These are phyloP conservation scores for Aphaenogaster floridana DNA, from an alignment of 1,140 invertebrate species.

Conservation along the genomic window DNA sequence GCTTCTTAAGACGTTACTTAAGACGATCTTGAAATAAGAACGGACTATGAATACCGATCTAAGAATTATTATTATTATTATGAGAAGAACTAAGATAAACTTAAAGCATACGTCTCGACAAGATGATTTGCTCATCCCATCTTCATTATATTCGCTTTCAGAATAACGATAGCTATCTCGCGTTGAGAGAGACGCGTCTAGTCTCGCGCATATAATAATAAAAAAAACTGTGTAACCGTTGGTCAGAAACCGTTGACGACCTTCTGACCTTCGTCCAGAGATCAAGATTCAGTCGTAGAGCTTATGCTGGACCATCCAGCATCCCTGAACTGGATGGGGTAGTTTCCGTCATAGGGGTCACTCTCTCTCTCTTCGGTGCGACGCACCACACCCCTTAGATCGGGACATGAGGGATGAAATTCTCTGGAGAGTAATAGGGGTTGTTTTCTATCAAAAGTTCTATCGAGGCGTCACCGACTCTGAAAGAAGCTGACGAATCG, in stretches of 20 bases:
- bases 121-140: not conserved
- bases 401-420: conserved; percentile 72
- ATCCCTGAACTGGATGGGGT: conserved; percentile 83
- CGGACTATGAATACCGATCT: no score
- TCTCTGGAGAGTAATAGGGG: conserved; percentile 69
- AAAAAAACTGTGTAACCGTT: conserved; percentile 65
- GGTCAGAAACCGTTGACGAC: conserved; percentile 76
- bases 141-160: not conserved
- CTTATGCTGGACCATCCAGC: conserved; percentile 81
- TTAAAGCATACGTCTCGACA: not conserved
- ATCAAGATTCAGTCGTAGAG: conserved; percentile 78
- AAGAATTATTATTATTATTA: not conserved
- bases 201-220: conserved; percentile 13
- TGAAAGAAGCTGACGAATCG: conserved; percentile 34
- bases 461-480: conserved; percentile 36
- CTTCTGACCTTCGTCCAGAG: conserved; percentile 69
- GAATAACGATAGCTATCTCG: conserved; percentile 3
- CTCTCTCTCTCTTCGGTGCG: conserved; percentile 31
- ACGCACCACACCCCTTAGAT: conserved; percentile 61
- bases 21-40: no score
- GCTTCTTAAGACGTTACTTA: no score
- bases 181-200: conserved; percentile 15
- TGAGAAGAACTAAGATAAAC: not conserved
- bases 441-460: conserved; percentile 75
- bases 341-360: conserved; percentile 69